Evolutionary conservation across 2,888 invertebrate species (phyloP).

Genomic region (Pherbina coryleti): DNA sequence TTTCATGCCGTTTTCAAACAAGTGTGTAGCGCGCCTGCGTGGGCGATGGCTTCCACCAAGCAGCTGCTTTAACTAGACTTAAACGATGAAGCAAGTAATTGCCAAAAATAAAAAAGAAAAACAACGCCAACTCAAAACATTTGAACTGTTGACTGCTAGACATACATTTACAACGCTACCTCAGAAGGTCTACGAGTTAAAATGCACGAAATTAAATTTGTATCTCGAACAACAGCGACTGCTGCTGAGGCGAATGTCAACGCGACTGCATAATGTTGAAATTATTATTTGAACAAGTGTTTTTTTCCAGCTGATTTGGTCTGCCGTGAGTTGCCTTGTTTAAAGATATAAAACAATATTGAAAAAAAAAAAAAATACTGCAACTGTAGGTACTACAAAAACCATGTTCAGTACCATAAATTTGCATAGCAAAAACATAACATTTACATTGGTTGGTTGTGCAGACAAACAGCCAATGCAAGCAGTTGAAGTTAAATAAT

Average conservation of each 20-base stretch:
- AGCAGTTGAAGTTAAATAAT: no score
- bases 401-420: background rate
- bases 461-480: no score
- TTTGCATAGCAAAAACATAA: background rate
- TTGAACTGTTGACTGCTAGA: background rate
- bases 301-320: background rate
- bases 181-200: slow-evolving; percentile 26
- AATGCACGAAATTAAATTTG: background rate
- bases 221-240: background rate
- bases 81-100: background rate
- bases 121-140: background rate
- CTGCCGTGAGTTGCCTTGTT: background rate
- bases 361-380: background rate
- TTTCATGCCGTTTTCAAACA: background rate
- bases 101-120: background rate
- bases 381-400: background rate
- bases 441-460: no score
- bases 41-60: background rate
- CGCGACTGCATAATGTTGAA: slow-evolving; percentile 20
- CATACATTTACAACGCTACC: slow-evolving; percentile 13
- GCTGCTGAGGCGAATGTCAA: slow-evolving; percentile 9
- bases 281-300: slow-evolving; percentile 35
- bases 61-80: background rate
- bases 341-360: background rate
- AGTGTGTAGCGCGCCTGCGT: slow-evolving; percentile 14